A percentile compares a stretch with the other conserved stretches of the same genome.
These are phyloP conservation scores for Parapristionchus giblindavisi DNA, from an alignment of 2,888 invertebrate genomes.

Conservation along the genomic window DNA sequence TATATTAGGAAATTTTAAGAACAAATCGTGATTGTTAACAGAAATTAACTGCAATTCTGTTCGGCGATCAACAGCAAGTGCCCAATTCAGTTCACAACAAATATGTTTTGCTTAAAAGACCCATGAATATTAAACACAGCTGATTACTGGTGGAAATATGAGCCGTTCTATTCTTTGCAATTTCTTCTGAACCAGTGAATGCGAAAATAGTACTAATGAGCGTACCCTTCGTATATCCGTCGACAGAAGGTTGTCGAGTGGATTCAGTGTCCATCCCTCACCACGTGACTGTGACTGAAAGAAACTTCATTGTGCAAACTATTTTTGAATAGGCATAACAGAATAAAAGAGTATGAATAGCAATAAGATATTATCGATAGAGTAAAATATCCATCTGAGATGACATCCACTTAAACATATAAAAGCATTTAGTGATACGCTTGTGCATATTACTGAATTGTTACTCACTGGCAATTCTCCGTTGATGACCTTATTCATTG, in stretches of 20 bases:
- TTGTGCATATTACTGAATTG: neutral
- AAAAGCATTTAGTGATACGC: neutral
- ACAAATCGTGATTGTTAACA: neutral
- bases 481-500: conserved; percentile 1
- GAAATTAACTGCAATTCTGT: no score
- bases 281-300: conserved; percentile 15
- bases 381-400: no score
- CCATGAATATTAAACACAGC: neutral
- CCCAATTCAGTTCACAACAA: neutral
- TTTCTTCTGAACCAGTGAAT: neutral
- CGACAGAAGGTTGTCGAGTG: neutral
- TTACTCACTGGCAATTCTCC: conserved; percentile 34
- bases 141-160: neutral
- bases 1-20: neutral
- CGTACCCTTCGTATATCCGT: neutral
- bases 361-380: neutral
- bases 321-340: neutral
- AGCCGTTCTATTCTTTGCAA: neutral
- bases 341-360: no score
- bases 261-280: neutral
- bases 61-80: neutral
- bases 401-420: neutral
- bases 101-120: neutral
- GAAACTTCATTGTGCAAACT: neutral
- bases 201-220: neutral